Evolutionary conservation across 2,888 invertebrate species (phyloP), one percentile per base, ranked within the genome.

Genomic region (Neoscelio sp.): DNA sequence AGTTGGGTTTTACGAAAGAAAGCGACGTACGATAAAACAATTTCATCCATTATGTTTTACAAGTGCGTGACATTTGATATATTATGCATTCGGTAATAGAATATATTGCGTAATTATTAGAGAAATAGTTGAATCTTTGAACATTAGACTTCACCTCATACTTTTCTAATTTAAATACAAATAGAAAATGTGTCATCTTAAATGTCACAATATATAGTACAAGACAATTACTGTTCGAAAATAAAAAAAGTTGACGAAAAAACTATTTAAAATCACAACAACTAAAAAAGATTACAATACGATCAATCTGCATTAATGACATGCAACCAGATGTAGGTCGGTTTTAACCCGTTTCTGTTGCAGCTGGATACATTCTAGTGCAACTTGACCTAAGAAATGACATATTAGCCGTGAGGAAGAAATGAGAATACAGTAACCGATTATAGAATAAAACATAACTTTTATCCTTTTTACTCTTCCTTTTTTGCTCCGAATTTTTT

Each of bases 1-100:
- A 94, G 0, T 13, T 26, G 26, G 0, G 18, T 50, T 54, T 54
- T 38, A 18, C 38, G 38, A 20, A 28, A 1, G 10, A 6, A 58
- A 23, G 6, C 10, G 38, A 35, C 3, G n/a, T 40, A 15, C 40
- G 40, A 56, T 18, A 38, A 40, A 23, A 40, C 40, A 56, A 56
- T 56, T 56, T 26, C 38, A 13, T 23, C 15, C n/a, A 4, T 23
- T 40, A 23, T 26, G 5, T 13, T 40, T 38, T 56, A 26, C 26
- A 38, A n/a, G 33, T n/a, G 15, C 5, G 12, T 15, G 54, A 54
- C 38, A 13, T 52, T 17, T 8, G 12, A 8, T 2, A 48, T n/a
- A n/a, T n/a, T n/a, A n/a, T 48, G 48, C 48, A 48, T 48, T 13
- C 8, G 3, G 10, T 48, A 28, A 26, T 28, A 13, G n/a, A 13